A percentile compares a stretch with the other conserved stretches of the same genome.
phyloP scores from a whole-genome alignment of 2,797 vertebrate genomes.

The Xiphophorus birchmanni region DNA sequence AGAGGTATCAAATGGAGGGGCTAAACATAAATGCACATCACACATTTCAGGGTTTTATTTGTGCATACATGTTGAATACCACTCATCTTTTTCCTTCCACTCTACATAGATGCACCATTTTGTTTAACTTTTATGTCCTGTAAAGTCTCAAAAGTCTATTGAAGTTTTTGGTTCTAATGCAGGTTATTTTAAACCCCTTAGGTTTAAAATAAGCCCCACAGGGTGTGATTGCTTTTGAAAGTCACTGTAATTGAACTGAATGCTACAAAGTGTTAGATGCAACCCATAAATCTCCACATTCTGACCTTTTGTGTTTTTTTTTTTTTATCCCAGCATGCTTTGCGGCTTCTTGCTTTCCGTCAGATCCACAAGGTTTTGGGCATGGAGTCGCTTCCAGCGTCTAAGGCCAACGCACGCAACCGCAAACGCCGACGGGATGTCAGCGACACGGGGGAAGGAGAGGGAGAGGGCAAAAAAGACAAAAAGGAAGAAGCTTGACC shows the following conservation, averaged over 20 bases:
- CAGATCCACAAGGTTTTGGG: constrained; percentile 83
- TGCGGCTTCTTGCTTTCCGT: constrained; percentile 83
- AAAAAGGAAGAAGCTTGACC: constrained; percentile 74
- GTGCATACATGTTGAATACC: background rate
- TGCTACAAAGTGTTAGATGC: background rate
- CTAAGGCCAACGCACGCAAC: constrained; percentile 72
- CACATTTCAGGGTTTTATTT: background rate
- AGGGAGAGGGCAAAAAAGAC: constrained; percentile 77
- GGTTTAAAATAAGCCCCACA: background rate
- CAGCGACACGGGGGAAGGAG: constrained; percentile 60
- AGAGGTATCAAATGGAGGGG: background rate
- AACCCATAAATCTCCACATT: background rate
- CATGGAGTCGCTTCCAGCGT: constrained; percentile 77
- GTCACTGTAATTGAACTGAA: background rate
- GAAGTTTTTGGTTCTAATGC: background rate
- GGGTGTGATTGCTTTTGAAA: background rate
- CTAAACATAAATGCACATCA: background rate
- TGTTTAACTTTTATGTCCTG: background rate
- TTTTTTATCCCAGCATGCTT: constrained; percentile 71
- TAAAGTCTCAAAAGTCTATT: background rate
- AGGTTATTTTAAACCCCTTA: background rate
- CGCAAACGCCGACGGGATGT: constrained; percentile 78
- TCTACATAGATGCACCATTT: background rate
- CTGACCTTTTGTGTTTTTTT: background rate
- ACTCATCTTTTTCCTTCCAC: background rate